Conservation (phyloP, 2,888 invertebrate species). For the Neoitamus cyanurus region DNA sequence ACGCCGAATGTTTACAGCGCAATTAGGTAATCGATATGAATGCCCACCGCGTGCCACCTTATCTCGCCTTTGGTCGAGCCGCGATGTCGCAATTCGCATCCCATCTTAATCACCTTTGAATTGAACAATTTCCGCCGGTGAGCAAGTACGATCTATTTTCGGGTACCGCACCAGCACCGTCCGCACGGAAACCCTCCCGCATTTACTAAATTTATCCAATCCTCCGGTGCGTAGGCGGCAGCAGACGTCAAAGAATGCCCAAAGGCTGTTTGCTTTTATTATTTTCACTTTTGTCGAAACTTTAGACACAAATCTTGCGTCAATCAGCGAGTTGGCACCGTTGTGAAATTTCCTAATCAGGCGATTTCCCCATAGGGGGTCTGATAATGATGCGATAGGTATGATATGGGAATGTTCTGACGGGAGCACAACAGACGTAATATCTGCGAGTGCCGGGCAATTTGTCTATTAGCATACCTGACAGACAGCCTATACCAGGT, state of each 20-base stretch:
- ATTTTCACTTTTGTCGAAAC: neutral
- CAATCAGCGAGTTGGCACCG: neutral
- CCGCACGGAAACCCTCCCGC: neutral
- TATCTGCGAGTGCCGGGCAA: neutral
- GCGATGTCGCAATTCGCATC: neutral
- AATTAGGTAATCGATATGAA: neutral
- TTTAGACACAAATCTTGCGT: neutral
- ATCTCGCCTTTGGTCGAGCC: neutral
- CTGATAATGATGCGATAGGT: neutral
- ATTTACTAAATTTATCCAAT: neutral
- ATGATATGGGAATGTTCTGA: neutral
- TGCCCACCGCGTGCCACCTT: neutral
- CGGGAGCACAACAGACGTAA: neutral
- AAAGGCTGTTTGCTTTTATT: neutral
- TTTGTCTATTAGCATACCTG: neutral
- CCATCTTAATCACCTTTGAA: neutral
- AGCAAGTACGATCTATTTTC: neutral
- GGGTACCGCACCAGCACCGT: neutral
- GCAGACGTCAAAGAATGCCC: neutral
- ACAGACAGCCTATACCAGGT: neutral
- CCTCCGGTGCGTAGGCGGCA: neutral
- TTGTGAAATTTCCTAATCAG: neutral
- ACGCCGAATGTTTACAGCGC: neutral
- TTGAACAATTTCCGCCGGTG: neutral
- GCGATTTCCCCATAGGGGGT: neutral